Percentiles rank a stretch among this genome's conserved stretches.
These are phyloP conservation scores for Ara ararauna DNA, from an alignment of 2,797 vertebrate species.

Conservation along the genomic window DNA sequence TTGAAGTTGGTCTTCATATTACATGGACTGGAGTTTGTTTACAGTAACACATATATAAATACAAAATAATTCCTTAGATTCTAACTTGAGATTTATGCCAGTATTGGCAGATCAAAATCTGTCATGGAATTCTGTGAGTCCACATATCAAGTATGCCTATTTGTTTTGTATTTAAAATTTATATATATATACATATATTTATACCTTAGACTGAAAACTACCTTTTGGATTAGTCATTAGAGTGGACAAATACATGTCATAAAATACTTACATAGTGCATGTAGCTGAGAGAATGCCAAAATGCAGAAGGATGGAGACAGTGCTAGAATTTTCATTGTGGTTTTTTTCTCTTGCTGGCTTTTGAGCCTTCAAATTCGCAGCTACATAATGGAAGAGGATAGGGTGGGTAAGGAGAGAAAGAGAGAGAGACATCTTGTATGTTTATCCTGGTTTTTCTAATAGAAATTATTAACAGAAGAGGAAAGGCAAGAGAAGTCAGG, in stretches of 20 bases:
- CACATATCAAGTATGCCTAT: background rate
- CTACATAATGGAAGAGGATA: background rate
- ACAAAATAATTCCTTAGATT: background rate
- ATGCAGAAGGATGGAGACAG: background rate
- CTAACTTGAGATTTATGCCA: background rate
- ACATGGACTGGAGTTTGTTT: background rate
- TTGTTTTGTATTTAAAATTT: background rate
- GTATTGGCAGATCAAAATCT: background rate
- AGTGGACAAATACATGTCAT: background rate
- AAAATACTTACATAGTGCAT: background rate
- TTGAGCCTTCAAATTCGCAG: background rate
- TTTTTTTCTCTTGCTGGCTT: background rate
- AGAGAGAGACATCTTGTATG: background rate
- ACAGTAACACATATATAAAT: background rate
- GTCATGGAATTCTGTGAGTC: background rate
- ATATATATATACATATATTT: background rate
- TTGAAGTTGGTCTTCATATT: background rate
- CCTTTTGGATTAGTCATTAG: background rate
- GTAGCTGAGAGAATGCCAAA: background rate
- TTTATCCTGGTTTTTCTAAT: background rate
- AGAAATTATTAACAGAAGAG: slow-evolving; percentile 17
- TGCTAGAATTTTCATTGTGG: background rate
- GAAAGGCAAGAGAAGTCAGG: background rate
- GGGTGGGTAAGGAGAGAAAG: background rate
- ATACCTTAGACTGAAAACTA: background rate